Evolutionary conservation across 2,113 vertebrate genomes (phyloP), one percentile per base, ranked within the genome.

Genomic region (Paraplagusia blochii): DNA sequence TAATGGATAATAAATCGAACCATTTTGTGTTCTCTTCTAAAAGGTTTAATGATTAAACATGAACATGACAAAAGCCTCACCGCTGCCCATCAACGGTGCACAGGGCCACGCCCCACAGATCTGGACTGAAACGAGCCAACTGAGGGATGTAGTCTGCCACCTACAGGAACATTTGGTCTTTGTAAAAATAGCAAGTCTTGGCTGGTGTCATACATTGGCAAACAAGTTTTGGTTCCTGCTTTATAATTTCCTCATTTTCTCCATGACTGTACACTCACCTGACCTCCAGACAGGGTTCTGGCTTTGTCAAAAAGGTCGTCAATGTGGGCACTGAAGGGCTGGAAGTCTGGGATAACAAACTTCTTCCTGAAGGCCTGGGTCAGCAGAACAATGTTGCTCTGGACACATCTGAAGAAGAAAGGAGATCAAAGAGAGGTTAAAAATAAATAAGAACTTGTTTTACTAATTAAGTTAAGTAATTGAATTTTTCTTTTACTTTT

Each of bases 111-210:
- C 91, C 95, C 97, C 97, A 99, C 74, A 98, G 88, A 80, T 98
- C 95, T 3, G 96, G 95, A 70, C 95, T 98, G 89, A 99, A 99
- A 70, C 98, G 98, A 42, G 97, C 92, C 87, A 99, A 87, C 44
- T 99, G 97, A 72, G 97, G 97, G 82, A 99, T 98, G 87, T 99
- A 99, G 82, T 99, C 97, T 29, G 96, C 97, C 88, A 99, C 97
- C 97, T 99, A 53, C 2, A 58, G n/a, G 10, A n/a, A 36, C n/a
- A 33, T 9, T n/a, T 14, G n/a, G 6, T 14, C 35, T 36, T 51
- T 12, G n/a, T 12, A 16, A 53, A 39, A 36, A 17, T n/a, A 15
- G 14, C 8, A n/a, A 15, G n/a, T 34, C 11, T 11, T 13, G 11
- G 18, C 6, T 48, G 19, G 19, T 29, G 7, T 15, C 5, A 14